These are phyloP conservation scores for Decapterus maruadsi DNA, from an alignment of 2,797 vertebrate species.

Conservation along the genomic window DNA sequence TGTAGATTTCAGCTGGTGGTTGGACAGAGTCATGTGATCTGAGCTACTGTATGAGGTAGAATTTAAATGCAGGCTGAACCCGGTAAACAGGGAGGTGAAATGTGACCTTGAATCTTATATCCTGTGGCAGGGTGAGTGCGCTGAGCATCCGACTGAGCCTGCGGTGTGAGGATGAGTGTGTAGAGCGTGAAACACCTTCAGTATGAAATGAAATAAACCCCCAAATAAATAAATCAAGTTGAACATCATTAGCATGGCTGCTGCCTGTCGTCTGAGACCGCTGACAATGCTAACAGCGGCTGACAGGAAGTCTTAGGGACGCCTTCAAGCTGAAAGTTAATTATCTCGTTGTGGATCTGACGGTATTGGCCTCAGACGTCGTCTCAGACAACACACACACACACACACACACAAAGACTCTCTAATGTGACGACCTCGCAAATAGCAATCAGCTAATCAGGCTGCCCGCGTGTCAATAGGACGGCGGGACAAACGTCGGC, in stretches of 20 bases:
- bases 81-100: constrained; percentile 19
- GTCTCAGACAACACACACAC: constrained; percentile 36
- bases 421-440: constrained; percentile 30
- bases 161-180: background rate
- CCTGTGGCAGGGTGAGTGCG: constrained; percentile 1
- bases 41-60: constrained; percentile 11
- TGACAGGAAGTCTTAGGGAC: constrained; percentile 47
- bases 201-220: background rate
- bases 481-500: constrained; percentile 12
- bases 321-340: constrained; percentile 65
- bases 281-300: constrained; percentile 39
- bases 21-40: constrained; percentile 20
- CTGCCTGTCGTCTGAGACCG: constrained; percentile 15
- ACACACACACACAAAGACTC: constrained; percentile 51
- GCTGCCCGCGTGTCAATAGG: constrained; percentile 32
- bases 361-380: constrained; percentile 16
- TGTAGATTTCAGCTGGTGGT: constrained; percentile 25
- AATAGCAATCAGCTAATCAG: constrained; percentile 43
- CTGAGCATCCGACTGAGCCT: background rate
- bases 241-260: constrained; percentile 27
- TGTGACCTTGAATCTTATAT: constrained; percentile 52
- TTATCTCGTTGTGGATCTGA: constrained; percentile 46
- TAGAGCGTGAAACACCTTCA: background rate
- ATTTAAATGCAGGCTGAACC: constrained; percentile 39
- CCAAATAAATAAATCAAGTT: background rate